Evolutionary conservation across 2,113 vertebrate species (phyloP), one percentile per base, ranked within the genome.

Genomic region (Nesoenas mayeri): DNA sequence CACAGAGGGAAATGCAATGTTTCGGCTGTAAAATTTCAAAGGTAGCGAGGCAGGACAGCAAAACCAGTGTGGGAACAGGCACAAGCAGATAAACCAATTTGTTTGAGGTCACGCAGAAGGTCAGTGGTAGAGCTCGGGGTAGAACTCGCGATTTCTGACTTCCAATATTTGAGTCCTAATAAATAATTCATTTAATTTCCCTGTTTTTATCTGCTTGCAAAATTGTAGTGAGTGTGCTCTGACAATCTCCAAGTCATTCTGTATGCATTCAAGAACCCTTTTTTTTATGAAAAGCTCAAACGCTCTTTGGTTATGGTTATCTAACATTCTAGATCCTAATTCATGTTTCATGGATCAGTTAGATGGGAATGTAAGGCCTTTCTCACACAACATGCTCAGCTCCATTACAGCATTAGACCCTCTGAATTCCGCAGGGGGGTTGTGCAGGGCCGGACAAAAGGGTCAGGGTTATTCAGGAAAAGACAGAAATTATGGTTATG

Each of bases 141-240:
- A 88, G 58, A 91, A 80, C 54, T 95, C 51, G 47, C 1, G 1
- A 66, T 91, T 96, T 94, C 67, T 70, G 79, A 62, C 71, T 93
- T 66, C 58, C 54, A 93, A 6, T 62, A 48, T 32, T 42, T 51
- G 50, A 95, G 67, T 70, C 56, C 75, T 88, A 85, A 96, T 96
- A 96, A 89, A 95, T 94, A 95, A 95, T 94, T 96, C 58, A 94
- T 95, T 93, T 91, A 62, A 93, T 95, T 93, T 95, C 64, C 58
- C 61, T 84, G 74, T 4, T 91, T 95, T 96, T 95, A 94, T 96
- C 89, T 94, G 71, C 67, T 88, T 53, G 61, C 58, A 85, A 72
- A 94, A 83, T 70, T 82, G 56, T 83, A 28, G 0, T 36, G 91
- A 70, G 26, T 32, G 44, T 89, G 31, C 47, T 79, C 48, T 81